phyloP scores from a whole-genome alignment of 2,888 invertebrate genomes.

The Smittia sp. region DNA sequence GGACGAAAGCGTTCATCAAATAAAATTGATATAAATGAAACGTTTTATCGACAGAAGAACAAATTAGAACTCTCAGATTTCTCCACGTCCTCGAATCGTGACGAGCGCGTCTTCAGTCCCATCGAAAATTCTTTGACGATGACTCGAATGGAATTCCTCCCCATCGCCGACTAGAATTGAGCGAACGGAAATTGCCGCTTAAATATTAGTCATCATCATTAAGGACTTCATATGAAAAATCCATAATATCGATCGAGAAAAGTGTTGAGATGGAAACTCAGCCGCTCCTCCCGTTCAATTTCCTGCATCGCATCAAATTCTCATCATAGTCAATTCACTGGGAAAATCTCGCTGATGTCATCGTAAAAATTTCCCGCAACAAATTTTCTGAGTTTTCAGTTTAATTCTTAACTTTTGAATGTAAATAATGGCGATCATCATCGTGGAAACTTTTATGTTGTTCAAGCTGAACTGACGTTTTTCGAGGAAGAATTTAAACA shows the following conservation, averaged over 20 bases:
- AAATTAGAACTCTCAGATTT: background rate
- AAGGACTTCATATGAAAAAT: constrained; percentile 15
- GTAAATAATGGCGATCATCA: background rate
- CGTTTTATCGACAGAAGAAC: background rate
- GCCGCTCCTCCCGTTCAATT: constrained; percentile 15
- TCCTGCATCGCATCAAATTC: constrained; percentile 27
- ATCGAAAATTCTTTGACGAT: too few species aligned
- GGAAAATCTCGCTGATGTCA: background rate
- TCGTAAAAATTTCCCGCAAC: constrained; percentile 1
- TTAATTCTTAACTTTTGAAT: background rate
- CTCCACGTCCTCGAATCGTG: too few species aligned
- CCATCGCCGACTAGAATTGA: background rate
- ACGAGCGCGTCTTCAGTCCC: too few species aligned
- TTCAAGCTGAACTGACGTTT: too few species aligned
- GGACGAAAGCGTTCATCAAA: background rate
- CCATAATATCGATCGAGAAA: constrained; percentile 19
- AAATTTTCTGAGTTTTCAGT: background rate
- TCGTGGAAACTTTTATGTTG: too few species aligned
- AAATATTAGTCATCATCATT: constrained; percentile 41
- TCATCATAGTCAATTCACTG: constrained; percentile 6
- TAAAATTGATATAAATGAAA: background rate
- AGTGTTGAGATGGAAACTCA: background rate
- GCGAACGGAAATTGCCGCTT: constrained; percentile 17
- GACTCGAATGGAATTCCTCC: too few species aligned
- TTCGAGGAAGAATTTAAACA: too few species aligned